Evolutionary conservation across 2,113 vertebrate species (phyloP).

Genomic region (Anhinga anhinga): DNA sequence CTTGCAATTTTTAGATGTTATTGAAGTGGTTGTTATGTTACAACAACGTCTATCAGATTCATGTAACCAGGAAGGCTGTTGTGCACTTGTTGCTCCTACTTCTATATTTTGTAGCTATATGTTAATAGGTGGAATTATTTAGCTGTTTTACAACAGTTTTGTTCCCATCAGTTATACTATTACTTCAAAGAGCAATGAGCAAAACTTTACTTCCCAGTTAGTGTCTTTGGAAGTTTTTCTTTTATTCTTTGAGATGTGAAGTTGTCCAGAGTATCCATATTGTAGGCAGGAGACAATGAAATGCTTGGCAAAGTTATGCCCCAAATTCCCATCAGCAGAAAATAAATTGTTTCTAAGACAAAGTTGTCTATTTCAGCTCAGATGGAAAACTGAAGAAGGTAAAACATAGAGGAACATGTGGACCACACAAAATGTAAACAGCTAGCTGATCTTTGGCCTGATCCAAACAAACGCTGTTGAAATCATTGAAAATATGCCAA

Average conservation of each 20-base stretch:
- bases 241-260: not conserved
- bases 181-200: not conserved
- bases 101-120: not conserved
- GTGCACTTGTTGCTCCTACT: not conserved
- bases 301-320: not conserved
- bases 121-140: not conserved
- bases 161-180: not conserved
- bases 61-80: not conserved
- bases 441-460: conserved; percentile 38
- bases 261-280: not conserved
- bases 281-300: not conserved
- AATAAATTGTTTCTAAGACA: not conserved
- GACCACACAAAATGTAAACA: conserved; percentile 53
- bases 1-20: not conserved
- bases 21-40: not conserved
- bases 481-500: conserved; percentile 52
- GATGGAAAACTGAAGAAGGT: not conserved
- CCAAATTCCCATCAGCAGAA: not conserved
- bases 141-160: not conserved
- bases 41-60: not conserved
- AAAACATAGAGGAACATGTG: not conserved
- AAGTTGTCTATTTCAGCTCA: not conserved
- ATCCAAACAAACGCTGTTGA: conserved; percentile 30
- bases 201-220: not conserved
- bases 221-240: not conserved